Conservation (phyloP, 2,113 vertebrate species). For the Narcine bancroftii region DNA sequence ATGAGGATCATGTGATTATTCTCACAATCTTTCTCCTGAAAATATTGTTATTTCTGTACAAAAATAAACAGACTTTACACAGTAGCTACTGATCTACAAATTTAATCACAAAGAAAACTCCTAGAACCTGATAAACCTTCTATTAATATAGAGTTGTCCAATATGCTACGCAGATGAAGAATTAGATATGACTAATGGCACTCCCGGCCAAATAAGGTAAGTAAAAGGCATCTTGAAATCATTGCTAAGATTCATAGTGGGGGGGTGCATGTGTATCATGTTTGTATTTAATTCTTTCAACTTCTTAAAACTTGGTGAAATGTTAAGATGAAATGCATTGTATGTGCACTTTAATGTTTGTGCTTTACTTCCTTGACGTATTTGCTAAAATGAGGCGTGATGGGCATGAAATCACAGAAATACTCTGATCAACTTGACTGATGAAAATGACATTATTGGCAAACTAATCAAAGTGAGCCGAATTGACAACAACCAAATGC, state of each 20-base stretch:
- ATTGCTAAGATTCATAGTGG: neutral
- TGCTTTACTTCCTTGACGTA: neutral
- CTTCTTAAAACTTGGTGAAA: neutral
- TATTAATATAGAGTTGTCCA: neutral
- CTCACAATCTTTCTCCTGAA: neutral
- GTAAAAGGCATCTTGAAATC: neutral
- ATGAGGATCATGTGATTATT: too few species aligned
- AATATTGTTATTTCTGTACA: neutral
- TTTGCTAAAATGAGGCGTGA: neutral
- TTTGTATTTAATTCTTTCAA: too few species aligned
- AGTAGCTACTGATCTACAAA: neutral
- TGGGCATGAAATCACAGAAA: neutral
- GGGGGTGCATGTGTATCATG: neutral
- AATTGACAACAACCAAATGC: neutral
- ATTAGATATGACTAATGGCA: neutral
- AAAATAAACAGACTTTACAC: neutral
- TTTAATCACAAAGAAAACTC: neutral
- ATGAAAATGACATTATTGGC: neutral
- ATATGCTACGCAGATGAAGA: neutral
- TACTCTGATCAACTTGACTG: neutral
- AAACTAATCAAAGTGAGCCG: neutral
- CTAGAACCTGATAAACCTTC: neutral
- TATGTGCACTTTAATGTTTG: neutral
- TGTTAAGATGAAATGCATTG: neutral
- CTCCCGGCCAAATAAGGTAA: neutral